A percentile compares a stretch with the other conserved stretches of the same genome.
phyloP scores from a whole-genome alignment of 2,113 vertebrate genomes.

The Ovis canadensis region DNA sequence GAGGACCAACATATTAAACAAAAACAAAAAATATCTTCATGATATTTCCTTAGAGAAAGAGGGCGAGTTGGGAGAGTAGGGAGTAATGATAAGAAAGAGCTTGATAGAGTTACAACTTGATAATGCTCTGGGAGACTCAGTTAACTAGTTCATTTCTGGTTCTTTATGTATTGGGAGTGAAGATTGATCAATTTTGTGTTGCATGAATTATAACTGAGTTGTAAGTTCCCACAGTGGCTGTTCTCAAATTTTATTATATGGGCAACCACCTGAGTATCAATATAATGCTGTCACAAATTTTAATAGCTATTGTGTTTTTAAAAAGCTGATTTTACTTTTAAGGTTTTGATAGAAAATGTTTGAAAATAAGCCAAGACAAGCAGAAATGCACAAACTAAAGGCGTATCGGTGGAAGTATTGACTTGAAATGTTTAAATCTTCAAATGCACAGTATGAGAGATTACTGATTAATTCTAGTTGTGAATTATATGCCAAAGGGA shows the following conservation, averaged over 20 bases:
- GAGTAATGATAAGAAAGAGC: neutral
- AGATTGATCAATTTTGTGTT: neutral
- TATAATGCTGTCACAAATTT: neutral
- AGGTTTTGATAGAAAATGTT: neutral
- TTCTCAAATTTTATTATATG: neutral
- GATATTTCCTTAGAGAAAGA: neutral
- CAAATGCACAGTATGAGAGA: neutral
- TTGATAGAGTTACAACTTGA: neutral
- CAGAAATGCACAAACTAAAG: neutral
- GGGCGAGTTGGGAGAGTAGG: rapidly evolving
- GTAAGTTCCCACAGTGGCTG: neutral
- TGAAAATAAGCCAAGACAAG: constrained; percentile 30
- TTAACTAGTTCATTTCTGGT: neutral
- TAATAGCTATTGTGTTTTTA: neutral
- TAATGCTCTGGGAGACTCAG: neutral
- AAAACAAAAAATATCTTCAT: neutral
- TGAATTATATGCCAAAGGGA: neutral
- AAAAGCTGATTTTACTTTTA: constrained; percentile 4
- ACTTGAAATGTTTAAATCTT: constrained; percentile 13
- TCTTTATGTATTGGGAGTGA: neutral
- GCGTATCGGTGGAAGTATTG: neutral
- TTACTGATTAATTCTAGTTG: neutral
- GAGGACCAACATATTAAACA: neutral
- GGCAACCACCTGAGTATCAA: neutral
- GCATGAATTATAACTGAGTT: neutral